Conservation (phyloP, 2,888 invertebrate genomes). For the Urechis unicinctus region DNA sequence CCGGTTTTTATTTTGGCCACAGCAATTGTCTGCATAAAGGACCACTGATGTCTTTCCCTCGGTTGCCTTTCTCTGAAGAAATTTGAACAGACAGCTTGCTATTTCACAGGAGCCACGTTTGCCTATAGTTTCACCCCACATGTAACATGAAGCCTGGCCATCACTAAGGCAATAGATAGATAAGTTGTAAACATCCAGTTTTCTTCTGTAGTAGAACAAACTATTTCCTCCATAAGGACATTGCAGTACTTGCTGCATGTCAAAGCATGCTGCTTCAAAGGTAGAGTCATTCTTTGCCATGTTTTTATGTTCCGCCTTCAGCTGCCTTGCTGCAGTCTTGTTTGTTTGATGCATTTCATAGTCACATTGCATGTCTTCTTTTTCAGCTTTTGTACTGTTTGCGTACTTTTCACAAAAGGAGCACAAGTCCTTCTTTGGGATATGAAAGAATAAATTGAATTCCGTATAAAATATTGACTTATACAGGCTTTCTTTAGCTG, state of each 20-base stretch:
- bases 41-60: background rate
- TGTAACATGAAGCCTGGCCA: background rate
- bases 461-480: background rate
- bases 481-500: background rate
- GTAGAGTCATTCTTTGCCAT: background rate
- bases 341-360: background rate
- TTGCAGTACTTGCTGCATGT: background rate
- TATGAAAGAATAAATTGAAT: background rate
- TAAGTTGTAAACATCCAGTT: background rate
- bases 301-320: background rate
- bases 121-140: background rate
- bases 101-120: background rate
- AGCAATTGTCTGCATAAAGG: background rate
- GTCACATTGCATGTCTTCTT: background rate
- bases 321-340: background rate
- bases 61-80: background rate
- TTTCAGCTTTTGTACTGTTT: background rate
- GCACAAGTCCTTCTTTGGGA: background rate
- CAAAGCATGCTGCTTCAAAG: background rate
- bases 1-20: background rate
- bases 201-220: background rate
- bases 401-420: background rate
- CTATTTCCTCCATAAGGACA: background rate
- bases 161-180: background rate
- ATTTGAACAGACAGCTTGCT: background rate